These are phyloP conservation scores for Sycophila sp. DNA, from an alignment of 1,140 invertebrate species.

Conservation along the genomic window DNA sequence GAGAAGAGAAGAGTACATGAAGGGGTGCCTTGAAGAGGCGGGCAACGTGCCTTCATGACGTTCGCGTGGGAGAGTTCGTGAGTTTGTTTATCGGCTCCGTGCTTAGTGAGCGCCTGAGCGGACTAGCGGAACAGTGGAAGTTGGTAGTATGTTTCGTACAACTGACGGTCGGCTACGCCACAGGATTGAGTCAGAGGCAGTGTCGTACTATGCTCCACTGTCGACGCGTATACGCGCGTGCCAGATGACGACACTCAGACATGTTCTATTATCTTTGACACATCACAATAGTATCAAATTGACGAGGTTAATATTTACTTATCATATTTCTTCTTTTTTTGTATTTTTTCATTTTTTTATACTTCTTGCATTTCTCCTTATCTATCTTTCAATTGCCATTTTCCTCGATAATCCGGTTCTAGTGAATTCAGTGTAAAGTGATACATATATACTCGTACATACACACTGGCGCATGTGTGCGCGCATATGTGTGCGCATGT, in stretches of 20 bases:
- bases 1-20: not conserved
- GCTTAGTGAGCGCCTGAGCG: slow-evolving; percentile 45
- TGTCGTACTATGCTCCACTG: slow-evolving; percentile 56
- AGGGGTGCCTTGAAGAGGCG: not conserved
- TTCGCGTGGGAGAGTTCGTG: slow-evolving; percentile 51
- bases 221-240: slow-evolving; percentile 48
- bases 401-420: too few species aligned
- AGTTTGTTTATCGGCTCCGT: slow-evolving; percentile 65
- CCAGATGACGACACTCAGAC: not conserved
- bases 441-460: too few species aligned
- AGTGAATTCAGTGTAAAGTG: too few species aligned
- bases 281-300: too few species aligned
- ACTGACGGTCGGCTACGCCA: slow-evolving; percentile 37
- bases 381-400: not conserved
- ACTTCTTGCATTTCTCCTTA: not conserved
- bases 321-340: not conserved
- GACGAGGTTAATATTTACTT: too few species aligned
- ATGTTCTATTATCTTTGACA: too few species aligned
- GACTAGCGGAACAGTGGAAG: slow-evolving; percentile 15
- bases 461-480: too few species aligned
- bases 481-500: too few species aligned
- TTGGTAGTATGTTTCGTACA: slow-evolving; percentile 33
- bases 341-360: not conserved
- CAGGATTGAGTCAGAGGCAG: slow-evolving; percentile 41
- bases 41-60: slow-evolving; percentile 15